These are phyloP conservation scores for Stictonetta naevosa DNA, from an alignment of 2,113 vertebrate species.

Conservation along the genomic window DNA sequence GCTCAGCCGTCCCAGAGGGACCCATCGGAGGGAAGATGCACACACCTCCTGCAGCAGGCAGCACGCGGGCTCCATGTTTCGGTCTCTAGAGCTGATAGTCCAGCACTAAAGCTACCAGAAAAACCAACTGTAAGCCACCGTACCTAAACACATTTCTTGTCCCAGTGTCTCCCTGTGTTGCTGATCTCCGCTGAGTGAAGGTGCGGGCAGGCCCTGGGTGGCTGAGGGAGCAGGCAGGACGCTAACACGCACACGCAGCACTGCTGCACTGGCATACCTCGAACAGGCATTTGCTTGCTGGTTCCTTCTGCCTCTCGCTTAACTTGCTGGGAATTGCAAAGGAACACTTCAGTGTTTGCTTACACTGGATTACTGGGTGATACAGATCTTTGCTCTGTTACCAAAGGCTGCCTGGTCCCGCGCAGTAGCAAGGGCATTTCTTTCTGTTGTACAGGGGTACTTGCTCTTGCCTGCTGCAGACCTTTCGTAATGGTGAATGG, in stretches of 20 bases:
- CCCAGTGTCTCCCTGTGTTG: background rate
- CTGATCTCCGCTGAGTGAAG: background rate
- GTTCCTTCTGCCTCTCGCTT: background rate
- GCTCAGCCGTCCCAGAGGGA: background rate
- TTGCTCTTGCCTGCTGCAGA: constrained; percentile 42
- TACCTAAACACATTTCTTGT: background rate
- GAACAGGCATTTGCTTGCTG: background rate
- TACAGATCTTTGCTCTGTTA: background rate
- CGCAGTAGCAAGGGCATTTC: background rate
- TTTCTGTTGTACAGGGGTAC: background rate
- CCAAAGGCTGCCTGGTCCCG: background rate
- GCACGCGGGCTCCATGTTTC: background rate
- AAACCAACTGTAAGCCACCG: accelerated
- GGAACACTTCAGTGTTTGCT: background rate
- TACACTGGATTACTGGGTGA: background rate
- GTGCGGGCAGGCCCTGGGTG: background rate
- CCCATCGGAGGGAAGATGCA: background rate
- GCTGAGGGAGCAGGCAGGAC: background rate
- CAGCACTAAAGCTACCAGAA: background rate
- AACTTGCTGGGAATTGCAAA: background rate
- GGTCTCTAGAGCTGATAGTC: background rate
- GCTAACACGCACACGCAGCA: background rate
- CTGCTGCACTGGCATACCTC: background rate
- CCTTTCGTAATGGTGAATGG: constrained; percentile 21
- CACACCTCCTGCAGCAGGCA: accelerated